Base-by-base conservation (phyloP, 2,888 invertebrate genomes). In the Idaea straminata region DNA sequence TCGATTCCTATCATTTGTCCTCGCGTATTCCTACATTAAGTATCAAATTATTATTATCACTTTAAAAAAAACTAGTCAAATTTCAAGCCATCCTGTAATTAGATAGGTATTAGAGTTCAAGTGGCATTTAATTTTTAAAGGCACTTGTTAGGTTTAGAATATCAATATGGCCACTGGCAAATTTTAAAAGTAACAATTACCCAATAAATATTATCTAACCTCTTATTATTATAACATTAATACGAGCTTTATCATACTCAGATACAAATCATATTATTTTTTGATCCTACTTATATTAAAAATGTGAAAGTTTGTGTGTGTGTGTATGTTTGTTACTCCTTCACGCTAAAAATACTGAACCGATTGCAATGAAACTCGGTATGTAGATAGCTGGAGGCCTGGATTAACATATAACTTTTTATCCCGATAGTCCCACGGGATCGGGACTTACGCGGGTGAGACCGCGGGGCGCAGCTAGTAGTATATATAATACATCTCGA, bases 11-110 rank as follows among this genome's bases (percentile, higher is more conserved):
- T 77, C 72, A 72, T 67, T 66, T 72, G 82, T 83, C 83, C 85
- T 85, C 77, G 79, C 61, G 62, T 66, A 73, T 80, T 78, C 81
- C 79, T 76, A 77, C 72, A 82, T 83, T 74, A 66, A 71, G 73
- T 72, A 80, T 82, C 78, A 70, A 77, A 83, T 83, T 84, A 81
- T 47, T 83, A 81, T 80, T 68, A 69, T 73, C 74, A 72, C 64
- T 71, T 59, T 67, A 73, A 73, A 74, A 73, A 77, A 79, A 75
- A 79, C 74, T 58, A 16, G 16, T 15, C 58, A 13, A 13, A 15
- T 7, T 58, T 6, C 0, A 16, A 58, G 15, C 75, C 80, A 79
- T 81, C 81, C 73, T 75, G 74, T 79, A 75, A 79, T 79, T 68
- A 69, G 68, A 68, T 64, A 25, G 25, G 70, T 68, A 62, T 62